These are phyloP conservation scores for Sebastiscus albofasciatus DNA, from an alignment of 2,797 vertebrate species.

Conservation along the genomic window DNA sequence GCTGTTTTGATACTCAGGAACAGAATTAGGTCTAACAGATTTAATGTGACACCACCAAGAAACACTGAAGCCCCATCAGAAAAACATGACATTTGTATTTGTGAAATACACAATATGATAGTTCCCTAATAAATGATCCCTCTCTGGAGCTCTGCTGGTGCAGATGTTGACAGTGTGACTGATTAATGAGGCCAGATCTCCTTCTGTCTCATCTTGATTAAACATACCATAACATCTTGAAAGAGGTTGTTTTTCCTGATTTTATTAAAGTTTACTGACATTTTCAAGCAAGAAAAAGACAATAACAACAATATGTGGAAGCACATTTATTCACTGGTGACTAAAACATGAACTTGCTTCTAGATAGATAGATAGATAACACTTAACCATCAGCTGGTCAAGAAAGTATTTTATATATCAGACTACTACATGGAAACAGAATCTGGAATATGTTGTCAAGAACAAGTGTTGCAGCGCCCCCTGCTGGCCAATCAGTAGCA, in stretches of 20 bases:
- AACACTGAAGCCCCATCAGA: not conserved
- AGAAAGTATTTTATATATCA: not conserved
- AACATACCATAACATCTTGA: not conserved
- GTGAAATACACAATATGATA: not conserved
- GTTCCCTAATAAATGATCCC: not conserved
- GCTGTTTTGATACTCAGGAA: no score
- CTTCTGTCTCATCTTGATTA: not conserved
- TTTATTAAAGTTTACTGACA: not conserved
- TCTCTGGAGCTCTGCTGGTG: not conserved
- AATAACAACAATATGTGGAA: not conserved
- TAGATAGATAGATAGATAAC: not conserved
- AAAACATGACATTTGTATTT: not conserved
- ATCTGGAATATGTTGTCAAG: not conserved
- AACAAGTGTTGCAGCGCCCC: not conserved
- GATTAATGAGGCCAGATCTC: not conserved
- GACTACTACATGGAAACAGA: not conserved
- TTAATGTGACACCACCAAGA: no score
- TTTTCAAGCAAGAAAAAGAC: not conserved
- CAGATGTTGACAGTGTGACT: not conserved
- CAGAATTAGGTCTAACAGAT: no score
- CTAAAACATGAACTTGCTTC: not conserved
- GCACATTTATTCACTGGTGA: not conserved
- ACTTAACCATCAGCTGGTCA: not conserved
- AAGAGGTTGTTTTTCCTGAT: not conserved
- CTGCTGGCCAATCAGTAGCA: not conserved